Conservation (phyloP, 2,113 vertebrate species). For the Euleptes europaea region DNA sequence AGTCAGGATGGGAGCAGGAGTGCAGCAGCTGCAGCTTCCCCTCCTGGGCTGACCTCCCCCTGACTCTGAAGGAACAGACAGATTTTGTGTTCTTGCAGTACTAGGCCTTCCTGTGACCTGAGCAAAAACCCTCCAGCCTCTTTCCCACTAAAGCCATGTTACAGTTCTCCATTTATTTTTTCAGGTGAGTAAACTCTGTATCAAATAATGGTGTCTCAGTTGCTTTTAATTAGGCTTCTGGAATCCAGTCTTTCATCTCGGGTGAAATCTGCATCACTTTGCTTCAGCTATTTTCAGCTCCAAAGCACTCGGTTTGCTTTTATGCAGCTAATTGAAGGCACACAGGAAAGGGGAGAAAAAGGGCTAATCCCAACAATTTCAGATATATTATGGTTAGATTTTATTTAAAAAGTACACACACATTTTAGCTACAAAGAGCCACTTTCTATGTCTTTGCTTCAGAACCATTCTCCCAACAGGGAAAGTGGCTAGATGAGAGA, state of each 20-base stretch:
- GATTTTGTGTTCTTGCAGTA: conserved; percentile 73
- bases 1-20: not conserved
- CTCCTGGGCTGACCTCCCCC: conserved; percentile 76
- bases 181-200: conserved; percentile 92
- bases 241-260: conserved; percentile 85
- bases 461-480: conserved; percentile 43
- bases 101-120: conserved; percentile 80
- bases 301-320: conserved; percentile 81
- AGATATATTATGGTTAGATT: conserved; percentile 69
- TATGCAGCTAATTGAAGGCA: conserved; percentile 84
- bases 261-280: conserved; percentile 80
- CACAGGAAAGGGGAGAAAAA: conserved; percentile 76
- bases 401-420: conserved; percentile 53
- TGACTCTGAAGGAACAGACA: conserved; percentile 77
- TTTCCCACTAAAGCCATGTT: conserved; percentile 73
- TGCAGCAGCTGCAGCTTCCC: conserved; percentile 33
- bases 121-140: conserved; percentile 70
- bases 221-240: conserved; percentile 94
- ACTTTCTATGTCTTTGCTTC: conserved; percentile 67
- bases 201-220: conserved; percentile 87
- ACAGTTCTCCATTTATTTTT: conserved; percentile 88
- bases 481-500: not conserved
- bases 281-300: conserved; percentile 80
- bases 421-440: conserved; percentile 65
- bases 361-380: conserved; percentile 76